Evolutionary conservation across 2,113 vertebrate genomes (phyloP).

Genomic region (Lepisosteus osseus): DNA sequence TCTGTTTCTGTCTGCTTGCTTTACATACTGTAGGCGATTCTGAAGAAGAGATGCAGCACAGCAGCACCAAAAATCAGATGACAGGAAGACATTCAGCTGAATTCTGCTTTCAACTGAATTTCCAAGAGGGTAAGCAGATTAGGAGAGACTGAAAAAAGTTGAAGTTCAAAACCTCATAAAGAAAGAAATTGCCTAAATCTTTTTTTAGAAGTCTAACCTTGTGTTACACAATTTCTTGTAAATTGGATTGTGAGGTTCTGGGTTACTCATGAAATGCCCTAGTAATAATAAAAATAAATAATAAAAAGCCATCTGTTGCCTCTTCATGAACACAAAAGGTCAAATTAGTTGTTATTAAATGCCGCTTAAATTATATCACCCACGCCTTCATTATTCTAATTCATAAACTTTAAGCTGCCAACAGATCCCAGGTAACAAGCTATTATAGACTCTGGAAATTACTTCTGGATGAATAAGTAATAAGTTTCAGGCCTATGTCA

Average conservation of each 20-base stretch:
- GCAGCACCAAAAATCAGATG: not conserved
- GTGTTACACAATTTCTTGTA: too few relatives aligned
- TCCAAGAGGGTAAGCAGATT: not conserved
- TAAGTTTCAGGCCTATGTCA: constrained; percentile 25
- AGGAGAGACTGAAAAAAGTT: not conserved
- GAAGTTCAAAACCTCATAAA: not conserved
- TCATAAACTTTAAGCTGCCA: constrained; percentile 19
- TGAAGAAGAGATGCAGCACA: not conserved
- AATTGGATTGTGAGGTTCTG: too few relatives aligned
- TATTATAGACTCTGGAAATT: constrained; percentile 32
- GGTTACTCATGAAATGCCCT: too few relatives aligned
- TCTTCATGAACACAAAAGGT: too few relatives aligned
- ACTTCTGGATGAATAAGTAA: constrained; percentile 48
- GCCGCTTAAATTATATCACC: constrained; percentile 19
- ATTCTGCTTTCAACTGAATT: not conserved
- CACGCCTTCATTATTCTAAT: constrained; percentile 25
- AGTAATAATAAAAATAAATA: too few relatives aligned
- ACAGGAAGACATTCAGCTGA: not conserved
- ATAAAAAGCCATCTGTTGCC: too few relatives aligned
- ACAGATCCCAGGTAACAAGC: constrained; percentile 30
- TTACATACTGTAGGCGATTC: too few relatives aligned
- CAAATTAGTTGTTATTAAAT: constrained; percentile 19
- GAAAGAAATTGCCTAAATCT: not conserved
- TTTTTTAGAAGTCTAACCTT: too few relatives aligned
- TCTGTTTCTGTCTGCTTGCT: too few relatives aligned